These are phyloP conservation scores for Philhelius pedissequus DNA, from an alignment of 2,888 invertebrate species.

Conservation along the genomic window DNA sequence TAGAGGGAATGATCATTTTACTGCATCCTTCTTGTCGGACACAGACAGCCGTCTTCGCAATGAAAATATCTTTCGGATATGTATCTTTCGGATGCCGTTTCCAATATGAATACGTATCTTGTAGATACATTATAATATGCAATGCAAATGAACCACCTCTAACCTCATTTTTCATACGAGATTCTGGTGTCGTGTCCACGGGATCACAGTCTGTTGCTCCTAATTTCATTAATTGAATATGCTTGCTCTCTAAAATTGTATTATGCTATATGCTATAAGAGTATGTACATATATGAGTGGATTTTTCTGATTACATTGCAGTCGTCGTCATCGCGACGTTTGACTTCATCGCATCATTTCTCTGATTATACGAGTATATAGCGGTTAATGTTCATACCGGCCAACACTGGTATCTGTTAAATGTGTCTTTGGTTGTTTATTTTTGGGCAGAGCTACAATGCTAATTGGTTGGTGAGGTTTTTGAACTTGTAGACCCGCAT, in stretches of 20 bases:
- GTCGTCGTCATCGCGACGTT: too few relatives aligned
- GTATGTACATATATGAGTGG: too few relatives aligned
- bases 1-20: conserved; percentile 7
- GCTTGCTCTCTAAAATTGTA: background rate
- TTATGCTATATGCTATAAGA: background rate
- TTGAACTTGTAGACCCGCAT: conserved; percentile 63
- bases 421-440: background rate
- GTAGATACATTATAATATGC: background rate
- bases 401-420: conserved; percentile 30
- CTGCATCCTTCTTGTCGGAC: background rate
- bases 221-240: conserved; percentile 64
- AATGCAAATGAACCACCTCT: conserved; percentile 67
- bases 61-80: conserved; percentile 18
- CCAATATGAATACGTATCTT: background rate
- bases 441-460: conserved; percentile 24
- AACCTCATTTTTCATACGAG: conserved; percentile 54
- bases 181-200: conserved; percentile 38
- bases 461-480: conserved; percentile 26
- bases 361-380: too few relatives aligned
- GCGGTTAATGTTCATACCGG: conserved; percentile 35
- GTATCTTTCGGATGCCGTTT: conserved; percentile 32
- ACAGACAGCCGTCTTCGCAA: background rate
- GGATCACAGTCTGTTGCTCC: conserved; percentile 61
- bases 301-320: conserved; percentile 55
- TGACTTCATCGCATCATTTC: conserved; percentile 35